Conservation (phyloP, 2,113 vertebrate species). For the Poeciliopsis prolifica region DNA sequence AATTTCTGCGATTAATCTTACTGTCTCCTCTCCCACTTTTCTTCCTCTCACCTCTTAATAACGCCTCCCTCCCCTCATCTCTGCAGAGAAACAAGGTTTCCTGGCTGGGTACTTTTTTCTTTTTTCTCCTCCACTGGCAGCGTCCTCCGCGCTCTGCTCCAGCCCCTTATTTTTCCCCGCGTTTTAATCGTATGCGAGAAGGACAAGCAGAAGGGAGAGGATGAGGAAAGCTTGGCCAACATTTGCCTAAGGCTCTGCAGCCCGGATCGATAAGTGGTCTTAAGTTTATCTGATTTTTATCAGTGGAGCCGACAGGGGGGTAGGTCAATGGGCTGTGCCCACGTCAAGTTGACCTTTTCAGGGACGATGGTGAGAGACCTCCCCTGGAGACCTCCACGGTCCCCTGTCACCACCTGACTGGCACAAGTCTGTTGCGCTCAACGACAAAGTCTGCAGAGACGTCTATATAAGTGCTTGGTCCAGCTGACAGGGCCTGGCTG, state of each 20-base stretch:
- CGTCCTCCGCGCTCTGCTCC: conserved; percentile 1
- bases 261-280: conserved; percentile 86
- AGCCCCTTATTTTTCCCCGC: conserved; percentile 49
- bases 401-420: conserved; percentile 96
- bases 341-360: conserved; percentile 99
- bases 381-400: conserved; percentile 90
- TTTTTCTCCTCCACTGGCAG: conserved; percentile 8
- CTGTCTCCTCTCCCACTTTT: conserved; percentile 66
- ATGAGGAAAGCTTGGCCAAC: conserved; percentile 69
- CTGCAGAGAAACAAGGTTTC: conserved; percentile 43
- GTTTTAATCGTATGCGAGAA: conserved; percentile 73
- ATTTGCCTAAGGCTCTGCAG: conserved; percentile 78
- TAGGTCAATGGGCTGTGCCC: conserved; percentile 98
- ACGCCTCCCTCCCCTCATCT: conserved; percentile 24
- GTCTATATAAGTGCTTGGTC: conserved; percentile 97
- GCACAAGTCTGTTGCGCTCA: conserved; percentile 98
- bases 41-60: conserved; percentile 69
- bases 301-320: conserved; percentile 93
- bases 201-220: conserved; percentile 23
- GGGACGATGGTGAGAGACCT: conserved; percentile 89
- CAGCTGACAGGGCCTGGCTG: conserved; percentile 97
- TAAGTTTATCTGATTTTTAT: conserved; percentile 99
- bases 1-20: conserved; percentile 77
- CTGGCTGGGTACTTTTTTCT: conserved; percentile 2
- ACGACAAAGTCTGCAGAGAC: conserved; percentile 99